phyloP scores from a whole-genome alignment of 2,113 vertebrate species.

The Montifringilla adamsi region DNA sequence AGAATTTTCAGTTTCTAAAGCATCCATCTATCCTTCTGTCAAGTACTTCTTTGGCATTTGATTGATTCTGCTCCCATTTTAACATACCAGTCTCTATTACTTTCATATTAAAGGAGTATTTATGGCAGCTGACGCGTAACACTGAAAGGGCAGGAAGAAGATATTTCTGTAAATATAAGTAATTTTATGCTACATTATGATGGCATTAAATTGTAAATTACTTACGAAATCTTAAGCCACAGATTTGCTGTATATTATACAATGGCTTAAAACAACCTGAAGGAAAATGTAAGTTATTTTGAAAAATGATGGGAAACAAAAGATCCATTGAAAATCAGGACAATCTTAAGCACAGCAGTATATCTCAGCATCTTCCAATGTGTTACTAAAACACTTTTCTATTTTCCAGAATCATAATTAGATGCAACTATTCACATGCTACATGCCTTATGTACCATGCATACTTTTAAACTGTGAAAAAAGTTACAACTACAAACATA shows the following conservation, averaged over 20 bases:
- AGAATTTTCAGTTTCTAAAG: not conserved
- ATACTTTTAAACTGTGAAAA: not conserved
- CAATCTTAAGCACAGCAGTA: not conserved
- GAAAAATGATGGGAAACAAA: not conserved
- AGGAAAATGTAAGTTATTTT: not conserved
- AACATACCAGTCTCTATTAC: not conserved
- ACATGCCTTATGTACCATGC: not conserved
- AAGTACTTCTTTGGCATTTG: not conserved
- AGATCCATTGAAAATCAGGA: not conserved
- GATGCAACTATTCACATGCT: not conserved
- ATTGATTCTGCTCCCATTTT: not conserved
- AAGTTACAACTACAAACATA: constrained; percentile 41
- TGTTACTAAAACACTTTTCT: not conserved
- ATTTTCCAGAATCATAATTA: not conserved
- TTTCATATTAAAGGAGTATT: not conserved
- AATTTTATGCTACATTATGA: not conserved
- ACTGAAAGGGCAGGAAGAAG: not conserved
- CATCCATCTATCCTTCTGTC: not conserved
- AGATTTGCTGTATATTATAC: not conserved
- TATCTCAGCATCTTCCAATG: not conserved
- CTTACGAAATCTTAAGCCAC: not conserved
- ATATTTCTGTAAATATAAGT: not conserved
- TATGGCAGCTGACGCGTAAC: not conserved
- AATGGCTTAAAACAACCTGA: not conserved
- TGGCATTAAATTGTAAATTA: not conserved